Evolutionary conservation across 2,113 vertebrate species (phyloP).

Genomic region (Guaruba guarouba): DNA sequence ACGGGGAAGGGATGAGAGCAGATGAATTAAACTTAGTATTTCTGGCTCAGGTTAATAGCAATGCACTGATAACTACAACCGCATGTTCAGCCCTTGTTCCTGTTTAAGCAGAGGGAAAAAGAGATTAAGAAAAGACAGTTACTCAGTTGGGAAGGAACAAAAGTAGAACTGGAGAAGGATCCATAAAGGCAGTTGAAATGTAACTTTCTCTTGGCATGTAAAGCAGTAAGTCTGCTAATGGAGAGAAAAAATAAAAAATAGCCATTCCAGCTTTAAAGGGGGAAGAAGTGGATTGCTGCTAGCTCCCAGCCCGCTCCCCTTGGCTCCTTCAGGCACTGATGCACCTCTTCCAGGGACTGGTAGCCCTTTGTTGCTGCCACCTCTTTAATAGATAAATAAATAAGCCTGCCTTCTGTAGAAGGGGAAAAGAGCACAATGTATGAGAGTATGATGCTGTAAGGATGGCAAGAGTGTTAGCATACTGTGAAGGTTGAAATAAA

Average conservation of each 20-base stretch:
- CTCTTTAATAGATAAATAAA: background rate
- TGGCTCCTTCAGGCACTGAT: background rate
- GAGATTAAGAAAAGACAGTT: background rate
- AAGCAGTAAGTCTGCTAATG: background rate
- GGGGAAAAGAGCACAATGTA: background rate
- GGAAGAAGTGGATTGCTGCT: background rate
- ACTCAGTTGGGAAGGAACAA: background rate
- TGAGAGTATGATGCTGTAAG: background rate
- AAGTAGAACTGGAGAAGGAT: background rate
- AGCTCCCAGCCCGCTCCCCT: background rate
- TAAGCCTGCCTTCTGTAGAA: background rate
- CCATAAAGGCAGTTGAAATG: background rate
- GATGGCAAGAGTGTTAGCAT: background rate
- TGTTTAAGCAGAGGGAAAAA: background rate
- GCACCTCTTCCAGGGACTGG: accelerated
- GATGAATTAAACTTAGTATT: background rate
- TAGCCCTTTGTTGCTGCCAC: background rate
- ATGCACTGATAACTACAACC: background rate
- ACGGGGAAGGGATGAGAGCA: background rate
- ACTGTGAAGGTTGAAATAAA: background rate
- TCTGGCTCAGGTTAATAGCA: background rate
- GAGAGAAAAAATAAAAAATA: background rate
- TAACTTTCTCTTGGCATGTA: background rate
- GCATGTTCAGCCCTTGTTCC: background rate
- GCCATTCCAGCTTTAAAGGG: background rate